These are phyloP conservation scores for Phoenoteleia sp. DNA, from an alignment of 2,888 invertebrate genomes.

Conservation along the genomic window DNA sequence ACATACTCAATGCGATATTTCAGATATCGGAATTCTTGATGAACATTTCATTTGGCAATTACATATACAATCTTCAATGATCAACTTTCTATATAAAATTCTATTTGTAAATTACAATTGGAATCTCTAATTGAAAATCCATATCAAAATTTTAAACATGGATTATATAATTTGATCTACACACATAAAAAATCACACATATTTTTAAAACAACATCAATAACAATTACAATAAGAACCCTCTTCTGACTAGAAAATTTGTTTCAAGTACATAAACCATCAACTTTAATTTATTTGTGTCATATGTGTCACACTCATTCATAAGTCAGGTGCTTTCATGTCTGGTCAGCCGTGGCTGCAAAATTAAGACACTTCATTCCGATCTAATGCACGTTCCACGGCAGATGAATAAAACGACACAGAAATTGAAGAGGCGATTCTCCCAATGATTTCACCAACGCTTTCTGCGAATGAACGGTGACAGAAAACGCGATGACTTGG, in stretches of 20 bases:
- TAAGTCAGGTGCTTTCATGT: constrained; percentile 5
- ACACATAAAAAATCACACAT: not conserved
- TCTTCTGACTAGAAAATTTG: no score
- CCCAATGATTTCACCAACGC: constrained; percentile 42
- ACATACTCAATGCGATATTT: no score
- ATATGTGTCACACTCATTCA: constrained; percentile 20
- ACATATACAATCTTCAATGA: no score
- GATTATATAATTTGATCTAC: no score
- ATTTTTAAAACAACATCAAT: no score
- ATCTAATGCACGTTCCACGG: constrained; percentile 22
- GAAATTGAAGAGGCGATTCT: constrained; percentile 37
- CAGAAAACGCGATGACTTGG: constrained; percentile 65
- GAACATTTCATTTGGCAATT: no score
- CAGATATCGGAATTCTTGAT: no score
- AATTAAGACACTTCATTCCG: constrained; percentile 29
- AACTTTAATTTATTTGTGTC: constrained; percentile 18
- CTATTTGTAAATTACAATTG: no score
- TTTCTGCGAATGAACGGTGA: constrained; percentile 55
- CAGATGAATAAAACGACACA: constrained; percentile 17
- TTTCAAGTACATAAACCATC: not conserved
- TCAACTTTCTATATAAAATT: no score
- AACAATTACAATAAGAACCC: no score
- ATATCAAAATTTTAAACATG: no score
- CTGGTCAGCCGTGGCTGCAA: constrained; percentile 2
- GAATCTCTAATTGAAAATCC: no score